Evolutionary conservation across 2,888 invertebrate genomes (phyloP).

Genomic region (Cosmia trapezina): DNA sequence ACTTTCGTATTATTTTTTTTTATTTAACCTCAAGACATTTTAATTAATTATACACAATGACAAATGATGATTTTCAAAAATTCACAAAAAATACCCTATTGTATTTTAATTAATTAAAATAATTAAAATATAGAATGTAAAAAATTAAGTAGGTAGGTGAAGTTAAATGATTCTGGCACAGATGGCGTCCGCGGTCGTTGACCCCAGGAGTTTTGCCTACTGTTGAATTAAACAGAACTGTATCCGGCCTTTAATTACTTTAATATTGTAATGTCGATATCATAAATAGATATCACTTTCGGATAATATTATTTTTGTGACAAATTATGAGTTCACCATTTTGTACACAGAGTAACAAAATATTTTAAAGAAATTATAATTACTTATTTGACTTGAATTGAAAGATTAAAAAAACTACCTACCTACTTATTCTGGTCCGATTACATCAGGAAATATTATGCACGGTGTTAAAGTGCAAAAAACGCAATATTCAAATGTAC

Average conservation of each 20-base stretch:
- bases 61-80: not conserved
- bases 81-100: not conserved
- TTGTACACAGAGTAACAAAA: too few relatives aligned
- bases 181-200: constrained; percentile 77
- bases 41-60: not conserved
- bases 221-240: constrained; percentile 51
- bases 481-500: constrained; percentile 53
- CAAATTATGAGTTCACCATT: not conserved
- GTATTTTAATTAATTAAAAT: constrained; percentile 17
- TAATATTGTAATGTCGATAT: constrained; percentile 17
- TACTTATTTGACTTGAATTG: not conserved
- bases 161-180: constrained; percentile 64
- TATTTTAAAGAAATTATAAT: not conserved
- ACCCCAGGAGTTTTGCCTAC: constrained; percentile 64
- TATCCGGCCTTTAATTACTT: constrained; percentile 41
- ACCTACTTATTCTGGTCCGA: not conserved
- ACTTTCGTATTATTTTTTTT: not conserved
- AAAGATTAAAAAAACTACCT: constrained; percentile 1
- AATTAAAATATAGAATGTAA: constrained; percentile 21
- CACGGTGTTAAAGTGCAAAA: constrained; percentile 32
- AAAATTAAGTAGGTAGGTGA: constrained; percentile 27
- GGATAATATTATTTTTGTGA: not conserved
- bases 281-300: constrained; percentile 14
- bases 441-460: constrained; percentile 22
- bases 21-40: not conserved